Evolutionary conservation across 2,797 vertebrate species (phyloP), one percentile per base, ranked within the genome.

Genomic region (Aselliscus stoliczkanus): DNA sequence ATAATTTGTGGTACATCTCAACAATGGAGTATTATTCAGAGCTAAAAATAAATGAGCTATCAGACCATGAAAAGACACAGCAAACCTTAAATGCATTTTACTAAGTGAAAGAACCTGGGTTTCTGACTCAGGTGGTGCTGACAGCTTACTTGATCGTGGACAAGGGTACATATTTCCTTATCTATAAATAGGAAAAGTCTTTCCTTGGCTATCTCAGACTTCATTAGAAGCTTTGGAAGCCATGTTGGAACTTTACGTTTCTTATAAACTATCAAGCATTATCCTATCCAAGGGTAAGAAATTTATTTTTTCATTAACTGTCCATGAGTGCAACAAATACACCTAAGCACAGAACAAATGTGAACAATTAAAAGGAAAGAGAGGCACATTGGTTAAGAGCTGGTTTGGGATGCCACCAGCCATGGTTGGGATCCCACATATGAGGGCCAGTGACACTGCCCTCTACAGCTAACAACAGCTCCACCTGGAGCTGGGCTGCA

Each of bases 181-280:
- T 47, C 17, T 29, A 50, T 29, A 18, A 69, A 39, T 62, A 54
- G 29, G 23, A 50, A 77, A 58, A 76, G 20, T 15, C 17, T 94
- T 31, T 0, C 52, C 52, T 75, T 75, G 10, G 27, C 15, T 4
- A 15, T 60, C 4, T 82, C 34, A 39, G n/a, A 54, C 12, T 73
- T 75, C 37, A 8, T 70, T 77, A 18, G 56, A 17, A 89, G 18
- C 14, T 44, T 50, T 75, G 27, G 83, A 93, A 89, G n/a, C 87
- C 58, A 65, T 14, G 1, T 15, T 69, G 18, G 2, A 31, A 50
- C 8, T 80, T 58, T 54, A 29, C 27, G 0, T 23, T 58, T 86
- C 88, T 95, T 64, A 11, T 20, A 72, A 95, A 5, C 5, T n/a
- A 15, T 18, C 27, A 72, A 31, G 4, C n/a, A 81, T 76, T 73